Evolutionary conservation across 2,888 invertebrate species (phyloP), one percentile per base, ranked within the genome.

Genomic region (Proisotoma minuta): DNA sequence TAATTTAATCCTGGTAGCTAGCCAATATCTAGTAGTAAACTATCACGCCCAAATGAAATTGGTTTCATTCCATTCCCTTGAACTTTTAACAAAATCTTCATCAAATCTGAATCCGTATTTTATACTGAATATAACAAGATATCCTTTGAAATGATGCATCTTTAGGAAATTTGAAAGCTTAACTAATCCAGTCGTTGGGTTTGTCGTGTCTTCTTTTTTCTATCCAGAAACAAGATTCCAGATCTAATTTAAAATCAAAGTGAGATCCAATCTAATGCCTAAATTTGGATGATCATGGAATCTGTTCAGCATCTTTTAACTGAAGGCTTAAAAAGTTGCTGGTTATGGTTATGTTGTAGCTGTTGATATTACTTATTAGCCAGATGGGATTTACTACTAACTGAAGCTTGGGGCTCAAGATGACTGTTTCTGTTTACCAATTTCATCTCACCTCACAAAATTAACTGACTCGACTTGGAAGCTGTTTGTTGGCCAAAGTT

Each of bases 11-110:
- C 18, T 5, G 28, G 51, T 27, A 24, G n/a, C n/a, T n/a, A n/a
- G n/a, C n/a, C n/a, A n/a, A n/a, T n/a, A n/a, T n/a, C n/a, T n/a
- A n/a, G n/a, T n/a, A n/a, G n/a, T n/a, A n/a, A n/a, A n/a, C n/a
- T n/a, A 51, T 51, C 51, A 51, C 51, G 51, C 51, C 51, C 51
- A 51, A 51, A 51, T 51, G 51, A 51, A 51, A 51, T 51, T 51
- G 51, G 27, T 27, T 51, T 27, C 51, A 43, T 20, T 4, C 20
- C 43, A 43, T 43, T 43, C 43, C 18, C 43, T n/a, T n/a, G 20
- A 34, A 15, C 8, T 34, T 34, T 34, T 34, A 34, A 8, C 15
- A 43, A 43, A 34, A 34, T 34, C 34, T 34, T 15, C 34, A 34
- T 34, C 34, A 34, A 34, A 15, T 34, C 34, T 34, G 8, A 10